Evolutionary conservation across 2,797 vertebrate species (phyloP).

Genomic region (Myiotriccus ornatus): DNA sequence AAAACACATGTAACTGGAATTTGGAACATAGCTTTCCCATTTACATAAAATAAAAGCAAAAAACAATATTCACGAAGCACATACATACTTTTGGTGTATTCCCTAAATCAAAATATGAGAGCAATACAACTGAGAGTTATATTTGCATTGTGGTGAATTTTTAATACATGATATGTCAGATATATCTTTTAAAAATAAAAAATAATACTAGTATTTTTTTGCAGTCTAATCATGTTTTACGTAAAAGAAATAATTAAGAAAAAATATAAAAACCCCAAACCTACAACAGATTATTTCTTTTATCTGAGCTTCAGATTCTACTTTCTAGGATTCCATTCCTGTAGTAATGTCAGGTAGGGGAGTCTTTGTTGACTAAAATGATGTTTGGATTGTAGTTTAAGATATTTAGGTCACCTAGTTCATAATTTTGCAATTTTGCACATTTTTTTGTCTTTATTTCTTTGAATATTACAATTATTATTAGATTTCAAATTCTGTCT

Average conservation of each 20-base stretch:
- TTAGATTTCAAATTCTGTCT: background rate
- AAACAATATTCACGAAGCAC: background rate
- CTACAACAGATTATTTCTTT: background rate
- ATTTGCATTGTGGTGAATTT: background rate
- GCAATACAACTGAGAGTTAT: background rate
- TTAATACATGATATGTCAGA: background rate
- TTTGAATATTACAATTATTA: background rate
- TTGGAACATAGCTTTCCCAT: background rate
- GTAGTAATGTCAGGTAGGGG: background rate
- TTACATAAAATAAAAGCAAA: background rate
- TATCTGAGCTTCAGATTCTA: background rate
- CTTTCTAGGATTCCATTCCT: background rate
- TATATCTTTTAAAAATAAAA: background rate
- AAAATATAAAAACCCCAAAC: accelerated
- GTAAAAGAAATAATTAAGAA: background rate
- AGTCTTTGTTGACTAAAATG: background rate
- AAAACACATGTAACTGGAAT: background rate
- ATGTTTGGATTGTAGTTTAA: background rate
- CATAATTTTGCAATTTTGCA: background rate
- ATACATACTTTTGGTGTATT: background rate
- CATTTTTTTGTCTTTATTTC: background rate
- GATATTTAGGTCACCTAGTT: background rate
- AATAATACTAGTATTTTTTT: background rate
- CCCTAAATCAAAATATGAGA: background rate
- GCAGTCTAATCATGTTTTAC: background rate